Evolutionary conservation across 2,888 invertebrate genomes (phyloP).

Genomic region (Hermaeophaga mercurialis): DNA sequence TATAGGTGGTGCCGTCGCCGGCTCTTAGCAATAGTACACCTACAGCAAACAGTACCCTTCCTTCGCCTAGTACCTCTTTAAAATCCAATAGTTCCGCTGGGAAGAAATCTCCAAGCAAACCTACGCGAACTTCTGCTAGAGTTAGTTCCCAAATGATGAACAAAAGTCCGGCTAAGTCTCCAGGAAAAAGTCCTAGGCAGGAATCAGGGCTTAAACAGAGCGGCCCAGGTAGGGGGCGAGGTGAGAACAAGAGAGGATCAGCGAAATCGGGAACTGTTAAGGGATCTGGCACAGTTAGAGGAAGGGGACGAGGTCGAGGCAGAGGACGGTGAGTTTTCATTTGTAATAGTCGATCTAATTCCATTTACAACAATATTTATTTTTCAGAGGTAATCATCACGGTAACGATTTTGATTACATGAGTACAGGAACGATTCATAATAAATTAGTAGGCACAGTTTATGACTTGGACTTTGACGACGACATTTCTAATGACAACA

Average conservation of each 20-base stretch:
- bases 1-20: constrained; percentile 41
- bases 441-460: constrained; percentile 83
- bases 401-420: constrained; percentile 56
- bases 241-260: constrained; percentile 44
- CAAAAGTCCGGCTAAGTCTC: constrained; percentile 66
- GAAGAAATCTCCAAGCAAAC: constrained; percentile 65
- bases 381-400: constrained; percentile 20
- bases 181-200: constrained; percentile 60
- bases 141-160: constrained; percentile 67
- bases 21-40: constrained; percentile 45
- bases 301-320: constrained; percentile 53
- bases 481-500: constrained; percentile 75
- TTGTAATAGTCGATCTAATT: background rate
- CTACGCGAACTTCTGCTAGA: constrained; percentile 66
- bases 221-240: constrained; percentile 46
- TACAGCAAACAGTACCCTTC: constrained; percentile 50
- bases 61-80: constrained; percentile 54
- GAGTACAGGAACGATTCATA: constrained; percentile 73
- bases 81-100: constrained; percentile 55
- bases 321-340: constrained; percentile 41
- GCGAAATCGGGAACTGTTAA: constrained; percentile 47
- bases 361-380: no score
- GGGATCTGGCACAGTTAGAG: constrained; percentile 49
- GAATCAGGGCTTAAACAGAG: constrained; percentile 57
- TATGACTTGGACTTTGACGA: constrained; percentile 87